Conservation (phyloP, 2,113 vertebrate genomes). For the Epinephelus lanceolatus region DNA sequence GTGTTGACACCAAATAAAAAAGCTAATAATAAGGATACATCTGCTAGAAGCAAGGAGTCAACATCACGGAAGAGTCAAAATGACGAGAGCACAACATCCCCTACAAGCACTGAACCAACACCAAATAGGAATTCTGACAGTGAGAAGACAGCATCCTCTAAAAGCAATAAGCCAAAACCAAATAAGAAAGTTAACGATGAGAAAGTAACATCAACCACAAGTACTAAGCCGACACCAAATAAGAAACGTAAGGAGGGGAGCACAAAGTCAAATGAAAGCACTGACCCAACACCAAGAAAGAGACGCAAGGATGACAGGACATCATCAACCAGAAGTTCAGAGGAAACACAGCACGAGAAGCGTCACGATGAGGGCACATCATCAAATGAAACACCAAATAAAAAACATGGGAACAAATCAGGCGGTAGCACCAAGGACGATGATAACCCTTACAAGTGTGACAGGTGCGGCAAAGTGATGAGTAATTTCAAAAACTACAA, state of each 20-base stretch:
- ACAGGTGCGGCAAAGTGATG: constrained; percentile 63
- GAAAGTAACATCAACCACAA: background rate
- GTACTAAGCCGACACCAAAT: background rate
- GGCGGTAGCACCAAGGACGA: accelerated
- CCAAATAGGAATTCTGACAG: background rate
- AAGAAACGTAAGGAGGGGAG: background rate
- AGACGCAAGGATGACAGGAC: background rate
- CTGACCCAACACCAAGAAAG: constrained; percentile 1
- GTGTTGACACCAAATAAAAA: background rate
- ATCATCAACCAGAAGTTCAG: background rate
- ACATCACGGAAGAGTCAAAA: background rate
- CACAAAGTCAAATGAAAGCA: background rate
- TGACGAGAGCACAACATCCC: background rate
- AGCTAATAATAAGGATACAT: background rate
- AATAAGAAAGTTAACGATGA: background rate
- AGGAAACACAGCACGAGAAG: background rate
- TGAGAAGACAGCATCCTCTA: background rate
- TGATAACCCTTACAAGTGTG: constrained; percentile 61
- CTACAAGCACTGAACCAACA: background rate
- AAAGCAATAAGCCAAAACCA: background rate
- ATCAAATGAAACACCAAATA: background rate
- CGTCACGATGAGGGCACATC: background rate
- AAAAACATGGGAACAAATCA: background rate
- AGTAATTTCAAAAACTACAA: constrained; percentile 67
- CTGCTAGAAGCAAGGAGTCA: too few species aligned